Base-by-base conservation (phyloP, 2,888 invertebrate species). In the Eilema caniola region DNA sequence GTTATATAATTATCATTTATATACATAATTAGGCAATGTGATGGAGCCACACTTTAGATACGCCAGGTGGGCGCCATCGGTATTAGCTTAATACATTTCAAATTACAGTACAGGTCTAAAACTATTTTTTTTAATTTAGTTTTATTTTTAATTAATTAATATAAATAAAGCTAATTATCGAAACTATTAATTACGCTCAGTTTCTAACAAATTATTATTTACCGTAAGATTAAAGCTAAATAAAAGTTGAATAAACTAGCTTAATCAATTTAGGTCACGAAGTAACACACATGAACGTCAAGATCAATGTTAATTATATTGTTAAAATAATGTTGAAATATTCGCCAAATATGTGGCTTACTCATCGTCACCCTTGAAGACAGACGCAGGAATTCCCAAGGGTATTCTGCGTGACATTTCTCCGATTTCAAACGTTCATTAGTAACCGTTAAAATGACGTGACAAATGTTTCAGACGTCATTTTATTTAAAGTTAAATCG, bases 291-390 rank as follows among this genome's bases (percentile, higher is more conserved):
- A 37, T 37, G 31, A 33, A 33, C 33, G 47, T 47, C 47, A 20
- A 47, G 47, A 47, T 47, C 20, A n/a, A 24, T 25, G 24, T 63
- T 24, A 24, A 63, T 47, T 12, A 28, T 53, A 16, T 64, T 47
- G 24, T 28, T 28, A 1, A 28, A n/a, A 12, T 8, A 61, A 33
- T 11, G 28, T 53, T 64, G 53, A 31, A n/a, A 64, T n/a, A 14
- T 23, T 25, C 7, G 1, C 41, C 16, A 41, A 41, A 41, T 41
- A 41, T 25, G 28, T 11, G 1, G 20, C 20, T 53, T 64, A n/a
- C n/a, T 64, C 28, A 53, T 53, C 20, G 53, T 53, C 53, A n/a
- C 28, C 61, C 53, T 64, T 53, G 64, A 64, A 31, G 25, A n/a
- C 53, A n/a, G 12, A 63, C n/a, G 14, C 28, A 47, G 53, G 64